These are phyloP conservation scores for Danio aesculapii DNA, from an alignment of 2,797 vertebrate genomes.

Conservation along the genomic window DNA sequence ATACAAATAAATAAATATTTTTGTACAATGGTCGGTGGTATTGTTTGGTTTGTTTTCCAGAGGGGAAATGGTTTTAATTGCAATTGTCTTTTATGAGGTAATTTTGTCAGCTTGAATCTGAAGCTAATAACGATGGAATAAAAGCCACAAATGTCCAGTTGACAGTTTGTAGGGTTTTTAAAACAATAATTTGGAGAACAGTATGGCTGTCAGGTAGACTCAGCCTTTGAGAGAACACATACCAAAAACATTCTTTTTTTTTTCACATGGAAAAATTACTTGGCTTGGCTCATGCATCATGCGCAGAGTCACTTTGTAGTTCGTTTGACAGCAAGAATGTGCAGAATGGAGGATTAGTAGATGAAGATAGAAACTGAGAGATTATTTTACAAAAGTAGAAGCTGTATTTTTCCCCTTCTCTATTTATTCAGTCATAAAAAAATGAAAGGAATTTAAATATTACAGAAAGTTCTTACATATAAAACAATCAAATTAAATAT, in stretches of 20 bases:
- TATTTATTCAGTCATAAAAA: no score
- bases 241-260: constrained; percentile 2
- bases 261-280: constrained; percentile 14
- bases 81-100: background rate
- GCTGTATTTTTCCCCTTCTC: background rate
- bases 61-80: background rate
- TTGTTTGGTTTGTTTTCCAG: background rate
- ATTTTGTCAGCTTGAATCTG: background rate
- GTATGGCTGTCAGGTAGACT: background rate
- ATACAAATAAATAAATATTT: no score
- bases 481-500: no score
- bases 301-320: background rate
- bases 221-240: background rate
- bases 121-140: background rate
- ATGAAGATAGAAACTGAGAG: constrained; percentile 25
- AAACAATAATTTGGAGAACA: background rate
- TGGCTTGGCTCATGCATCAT: background rate
- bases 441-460: no score
- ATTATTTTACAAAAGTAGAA: background rate
- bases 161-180: background rate
- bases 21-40: background rate
- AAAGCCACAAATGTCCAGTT: background rate
- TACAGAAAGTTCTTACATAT: no score
- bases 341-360: constrained; percentile 25
- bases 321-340: constrained; percentile 39